These are phyloP conservation scores for Bellardia pandia DNA, from an alignment of 2,888 invertebrate species.

Conservation along the genomic window DNA sequence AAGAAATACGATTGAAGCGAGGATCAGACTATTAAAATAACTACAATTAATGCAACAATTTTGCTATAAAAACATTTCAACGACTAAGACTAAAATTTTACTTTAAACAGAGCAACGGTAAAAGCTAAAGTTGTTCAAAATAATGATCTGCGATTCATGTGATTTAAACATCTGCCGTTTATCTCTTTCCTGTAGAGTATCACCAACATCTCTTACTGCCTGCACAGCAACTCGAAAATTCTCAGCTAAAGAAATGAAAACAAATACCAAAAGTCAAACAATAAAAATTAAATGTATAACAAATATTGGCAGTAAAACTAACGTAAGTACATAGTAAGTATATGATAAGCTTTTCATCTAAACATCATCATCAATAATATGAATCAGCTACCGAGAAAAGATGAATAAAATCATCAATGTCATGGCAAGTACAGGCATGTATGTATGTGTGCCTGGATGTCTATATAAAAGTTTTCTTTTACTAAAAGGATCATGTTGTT, in stretches of 20 bases:
- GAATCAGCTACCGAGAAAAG: neutral
- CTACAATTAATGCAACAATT: too few species aligned
- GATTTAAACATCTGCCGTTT: neutral
- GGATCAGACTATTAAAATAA: too few species aligned
- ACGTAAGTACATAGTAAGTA: constrained; percentile 1
- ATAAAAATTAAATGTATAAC: constrained; percentile 69
- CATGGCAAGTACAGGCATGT: neutral
- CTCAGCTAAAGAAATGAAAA: constrained; percentile 46
- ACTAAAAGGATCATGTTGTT: constrained; percentile 43
- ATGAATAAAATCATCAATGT: constrained; percentile 38
- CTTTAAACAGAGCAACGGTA: too few species aligned
- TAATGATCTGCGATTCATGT: too few species aligned
- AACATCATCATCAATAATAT: constrained; percentile 31
- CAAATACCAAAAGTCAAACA: constrained; percentile 69
- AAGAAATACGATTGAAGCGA: too few species aligned
- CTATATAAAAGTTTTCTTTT: constrained; percentile 12
- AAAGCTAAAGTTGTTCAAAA: too few species aligned
- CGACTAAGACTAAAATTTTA: too few species aligned
- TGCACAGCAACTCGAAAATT: neutral
- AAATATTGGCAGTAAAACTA: constrained; percentile 69
- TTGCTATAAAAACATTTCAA: too few species aligned
- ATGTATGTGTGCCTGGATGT: neutral
- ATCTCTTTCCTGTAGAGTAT: neutral
- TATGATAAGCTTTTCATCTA: constrained; percentile 2
- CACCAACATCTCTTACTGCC: neutral